These are phyloP conservation scores for Hyles euphorbiae DNA, from an alignment of 1,140 invertebrate genomes.

Conservation along the genomic window DNA sequence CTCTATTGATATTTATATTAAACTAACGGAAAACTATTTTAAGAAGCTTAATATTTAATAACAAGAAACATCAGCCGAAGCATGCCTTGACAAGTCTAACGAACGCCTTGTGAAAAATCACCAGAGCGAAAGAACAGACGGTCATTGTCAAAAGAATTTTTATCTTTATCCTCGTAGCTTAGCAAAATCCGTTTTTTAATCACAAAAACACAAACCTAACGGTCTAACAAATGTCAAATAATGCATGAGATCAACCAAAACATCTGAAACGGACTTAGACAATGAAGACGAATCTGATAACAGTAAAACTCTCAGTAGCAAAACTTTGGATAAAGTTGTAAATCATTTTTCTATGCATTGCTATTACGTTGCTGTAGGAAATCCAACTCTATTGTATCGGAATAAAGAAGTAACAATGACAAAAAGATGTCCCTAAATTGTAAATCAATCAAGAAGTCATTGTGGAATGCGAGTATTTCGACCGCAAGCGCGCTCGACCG, in stretches of 20 bases:
- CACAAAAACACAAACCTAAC: conserved; percentile 6
- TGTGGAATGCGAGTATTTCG: conserved; percentile 17
- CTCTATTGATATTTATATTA: no score
- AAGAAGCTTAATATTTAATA: no score
- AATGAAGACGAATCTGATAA: conserved; percentile 1
- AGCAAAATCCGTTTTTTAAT: conserved; percentile 3
- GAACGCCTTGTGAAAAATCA: no score
- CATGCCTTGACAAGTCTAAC: no score
- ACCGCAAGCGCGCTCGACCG: conserved; percentile 32
- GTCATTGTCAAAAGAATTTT: no score
- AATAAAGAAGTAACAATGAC: conserved; percentile 3
- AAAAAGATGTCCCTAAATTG: conserved; percentile 14
- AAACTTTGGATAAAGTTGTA: conserved; percentile 7
- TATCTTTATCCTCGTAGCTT: neutral
- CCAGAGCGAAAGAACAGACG: no score
- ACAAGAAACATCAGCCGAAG: no score
- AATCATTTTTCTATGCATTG: conserved; percentile 3
- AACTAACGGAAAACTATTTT: no score
- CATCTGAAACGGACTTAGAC: neutral
- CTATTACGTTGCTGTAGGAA: neutral
- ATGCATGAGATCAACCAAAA: conserved; percentile 1
- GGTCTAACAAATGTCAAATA: conserved; percentile 4
- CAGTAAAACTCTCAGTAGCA: conserved; percentile 7
- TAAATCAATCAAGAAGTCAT: conserved; percentile 43
- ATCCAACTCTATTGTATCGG: neutral